Evolutionary conservation across 2,888 invertebrate genomes (phyloP).

Genomic region (Scrobipalpa atriplicella): DNA sequence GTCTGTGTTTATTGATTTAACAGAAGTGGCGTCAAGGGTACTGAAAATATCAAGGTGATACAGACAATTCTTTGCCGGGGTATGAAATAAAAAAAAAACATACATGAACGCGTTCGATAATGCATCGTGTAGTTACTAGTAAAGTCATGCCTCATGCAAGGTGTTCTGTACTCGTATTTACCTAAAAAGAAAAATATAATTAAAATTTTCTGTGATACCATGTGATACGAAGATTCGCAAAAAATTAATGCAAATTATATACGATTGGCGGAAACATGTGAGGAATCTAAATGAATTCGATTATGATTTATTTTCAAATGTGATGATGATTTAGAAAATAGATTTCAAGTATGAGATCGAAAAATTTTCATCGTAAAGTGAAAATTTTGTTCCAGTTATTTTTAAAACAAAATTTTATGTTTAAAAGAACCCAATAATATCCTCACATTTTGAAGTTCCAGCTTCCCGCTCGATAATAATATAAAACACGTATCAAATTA

Average conservation of each 20-base stretch:
- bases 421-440: constrained; percentile 15
- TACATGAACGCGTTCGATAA: constrained; percentile 71
- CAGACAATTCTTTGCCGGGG: constrained; percentile 30
- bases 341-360: constrained; percentile 7
- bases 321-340: constrained; percentile 13
- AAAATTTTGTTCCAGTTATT: neutral
- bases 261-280: constrained; percentile 22
- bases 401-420: constrained; percentile 6
- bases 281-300: constrained; percentile 28
- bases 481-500: constrained; percentile 30
- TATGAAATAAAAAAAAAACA: constrained; percentile 45
- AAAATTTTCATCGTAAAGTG: neutral
- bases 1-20: neutral
- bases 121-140: constrained; percentile 65
- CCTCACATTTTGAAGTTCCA: constrained; percentile 24
- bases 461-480: constrained; percentile 7
- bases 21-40: neutral
- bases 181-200: constrained; percentile 65
- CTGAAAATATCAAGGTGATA: constrained; percentile 16
- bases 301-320: constrained; percentile 16
- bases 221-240: neutral
- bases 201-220: constrained; percentile 43
- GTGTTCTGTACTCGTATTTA: constrained; percentile 57
- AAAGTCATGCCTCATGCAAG: constrained; percentile 74
- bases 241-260: neutral